These are phyloP conservation scores for Pomacea maculata DNA, from an alignment of 1,140 invertebrate species.

Conservation along the genomic window DNA sequence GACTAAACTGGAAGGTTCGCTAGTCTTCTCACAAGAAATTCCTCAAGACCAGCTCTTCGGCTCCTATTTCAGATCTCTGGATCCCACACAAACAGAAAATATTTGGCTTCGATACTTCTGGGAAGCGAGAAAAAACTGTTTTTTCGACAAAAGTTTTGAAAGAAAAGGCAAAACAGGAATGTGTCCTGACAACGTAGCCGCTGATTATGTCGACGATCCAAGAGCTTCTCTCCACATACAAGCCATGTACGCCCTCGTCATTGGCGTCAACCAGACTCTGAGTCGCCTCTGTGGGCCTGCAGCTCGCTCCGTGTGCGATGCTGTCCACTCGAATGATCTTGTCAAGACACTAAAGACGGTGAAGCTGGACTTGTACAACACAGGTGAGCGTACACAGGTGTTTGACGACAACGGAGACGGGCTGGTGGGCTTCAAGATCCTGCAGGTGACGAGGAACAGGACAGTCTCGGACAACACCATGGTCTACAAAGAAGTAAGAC, in stretches of 20 bases:
- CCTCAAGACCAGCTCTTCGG: background rate
- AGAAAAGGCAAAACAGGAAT: background rate
- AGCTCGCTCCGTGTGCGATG: background rate
- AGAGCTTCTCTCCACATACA: conserved; percentile 3
- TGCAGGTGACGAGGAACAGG: background rate
- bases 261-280: conserved; percentile 1
- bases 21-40: background rate
- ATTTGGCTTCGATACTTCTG: conserved; percentile 15
- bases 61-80: background rate
- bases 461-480: background rate
- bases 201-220: conserved; percentile 1
- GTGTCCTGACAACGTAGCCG: background rate
- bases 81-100: background rate
- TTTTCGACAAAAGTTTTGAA: conserved; percentile 7
- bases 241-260: background rate
- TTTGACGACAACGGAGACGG: conserved; percentile 16
- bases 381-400: background rate
- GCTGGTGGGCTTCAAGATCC: conserved; percentile 2
- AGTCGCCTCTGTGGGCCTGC: background rate
- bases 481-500: background rate
- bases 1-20: conserved; percentile 5
- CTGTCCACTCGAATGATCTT: background rate
- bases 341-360: background rate
- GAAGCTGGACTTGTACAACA: background rate
- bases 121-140: conserved; percentile 9